A percentile compares a stretch with the other conserved stretches of the same genome.
Conservation (phyloP, 2,113 vertebrate genomes). For the Peromyscus leucopus region DNA sequence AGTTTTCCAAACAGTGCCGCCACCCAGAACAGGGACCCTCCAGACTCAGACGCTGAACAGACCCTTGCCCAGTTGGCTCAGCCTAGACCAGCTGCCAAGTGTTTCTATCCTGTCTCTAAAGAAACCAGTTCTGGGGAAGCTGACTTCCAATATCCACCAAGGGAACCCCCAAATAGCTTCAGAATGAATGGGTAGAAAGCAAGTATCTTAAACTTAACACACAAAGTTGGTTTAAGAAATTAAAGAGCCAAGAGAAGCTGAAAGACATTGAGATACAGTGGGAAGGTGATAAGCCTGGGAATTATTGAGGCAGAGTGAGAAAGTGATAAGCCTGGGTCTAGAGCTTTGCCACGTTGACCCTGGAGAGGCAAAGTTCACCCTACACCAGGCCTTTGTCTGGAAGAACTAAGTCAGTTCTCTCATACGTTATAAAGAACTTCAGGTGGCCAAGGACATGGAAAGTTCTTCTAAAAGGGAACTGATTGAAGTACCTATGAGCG, state of each 20-base stretch:
- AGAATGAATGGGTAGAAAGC: no score
- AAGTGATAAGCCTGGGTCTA: rapidly evolving
- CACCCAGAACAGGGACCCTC: background rate
- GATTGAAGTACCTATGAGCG: no score
- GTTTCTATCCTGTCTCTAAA: background rate
- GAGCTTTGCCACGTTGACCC: background rate
- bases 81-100: background rate
- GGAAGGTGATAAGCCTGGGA: background rate
- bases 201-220: background rate
- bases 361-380: background rate
- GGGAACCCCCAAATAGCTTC: background rate
- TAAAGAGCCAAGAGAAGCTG: background rate
- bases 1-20: background rate
- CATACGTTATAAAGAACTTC: background rate
- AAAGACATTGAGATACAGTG: background rate
- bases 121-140: background rate
- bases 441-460: background rate
- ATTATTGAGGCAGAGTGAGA: background rate
- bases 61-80: slow-evolving; percentile 21
- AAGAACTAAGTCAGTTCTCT: background rate
- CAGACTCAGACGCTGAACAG: background rate
- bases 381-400: background rate
- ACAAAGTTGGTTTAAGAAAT: background rate
- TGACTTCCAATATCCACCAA: background rate
- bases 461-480: background rate